Conservation (phyloP, 1,140 invertebrate species). For the Papilio glaucus region DNA sequence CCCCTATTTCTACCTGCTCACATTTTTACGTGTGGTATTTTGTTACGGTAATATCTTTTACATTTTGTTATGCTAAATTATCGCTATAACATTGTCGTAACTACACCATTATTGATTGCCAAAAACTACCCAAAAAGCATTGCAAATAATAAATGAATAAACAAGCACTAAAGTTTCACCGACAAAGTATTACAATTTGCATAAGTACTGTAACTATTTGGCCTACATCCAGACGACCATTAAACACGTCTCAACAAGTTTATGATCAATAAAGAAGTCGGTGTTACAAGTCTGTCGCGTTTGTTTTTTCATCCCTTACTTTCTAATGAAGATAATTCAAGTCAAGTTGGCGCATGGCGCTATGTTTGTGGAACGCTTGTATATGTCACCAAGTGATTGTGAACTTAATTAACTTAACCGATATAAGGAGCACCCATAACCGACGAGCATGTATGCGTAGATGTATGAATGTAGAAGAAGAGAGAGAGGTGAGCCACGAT, state of each 20-base stretch:
- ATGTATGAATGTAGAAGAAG: no score
- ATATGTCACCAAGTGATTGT: background rate
- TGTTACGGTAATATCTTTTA: no score
- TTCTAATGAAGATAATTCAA: no score
- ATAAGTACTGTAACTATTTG: conserved; percentile 14
- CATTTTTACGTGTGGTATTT: no score
- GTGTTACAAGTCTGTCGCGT: background rate
- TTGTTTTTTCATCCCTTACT: background rate
- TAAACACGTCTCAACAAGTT: conserved; percentile 15
- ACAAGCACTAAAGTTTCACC: background rate
- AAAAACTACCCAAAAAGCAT: background rate
- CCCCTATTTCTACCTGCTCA: no score
- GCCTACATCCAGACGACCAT: conserved; percentile 3
- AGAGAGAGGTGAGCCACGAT: no score
- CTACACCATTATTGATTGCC: background rate
- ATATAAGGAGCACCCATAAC: no score
- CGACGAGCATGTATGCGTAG: no score
- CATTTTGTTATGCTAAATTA: no score
- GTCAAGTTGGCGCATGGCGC: no score
- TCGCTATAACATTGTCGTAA: no score
- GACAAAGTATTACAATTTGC: conserved; percentile 12
- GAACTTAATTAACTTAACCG: no score
- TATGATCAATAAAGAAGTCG: background rate
- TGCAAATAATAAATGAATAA: background rate
- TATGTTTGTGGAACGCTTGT: background rate